Base-by-base conservation (phyloP, 2,797 vertebrate species). In the Numenius phaeopus region DNA sequence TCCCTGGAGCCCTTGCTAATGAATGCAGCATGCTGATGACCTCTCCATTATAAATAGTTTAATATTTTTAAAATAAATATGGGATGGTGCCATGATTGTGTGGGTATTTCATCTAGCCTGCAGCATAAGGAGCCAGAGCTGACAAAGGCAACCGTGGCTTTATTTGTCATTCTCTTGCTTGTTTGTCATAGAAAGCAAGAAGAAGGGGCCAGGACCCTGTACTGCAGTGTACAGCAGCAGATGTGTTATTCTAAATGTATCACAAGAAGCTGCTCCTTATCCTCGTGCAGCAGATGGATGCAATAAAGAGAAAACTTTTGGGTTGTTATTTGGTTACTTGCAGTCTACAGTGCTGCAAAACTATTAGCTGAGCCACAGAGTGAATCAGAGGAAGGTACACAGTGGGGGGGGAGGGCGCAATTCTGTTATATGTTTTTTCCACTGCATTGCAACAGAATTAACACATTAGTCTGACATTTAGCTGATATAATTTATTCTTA, bases 1-100 rank as follows among this genome's bases (percentile, higher is more conserved):
- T 87, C 84, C 95, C 95, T 67, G 79, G 89, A 96, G 87, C 94
- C 84, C 85, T 88, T 26, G 34, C 62, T 97, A 94, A 92, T 75
- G 77, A 96, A 92, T 89, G 82, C 90, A 86, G 86, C 91, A 92
- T 66, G 78, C 67, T 86, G 73, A 75, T 96, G 95, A 94, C 96
- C 90, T 72, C 84, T 58, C 52, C 85, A 88, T 94, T 94, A 95
- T 84, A 94, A 96, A 94, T 71, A 97, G 73, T 94, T 94, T 88
- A 91, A 95, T 95, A 94, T 79, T 95, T 96, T 97, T 7, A 94
- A 96, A 90, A 90, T 96, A 97, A 96, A 92, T 89, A 94, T 42
- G 58, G 72, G 92, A 86, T 49, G 40, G 69, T 92, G 92, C 86
- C 87, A 92, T 26, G 92, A 61, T 54, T 94, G 58, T 92, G 82